A percentile compares a stretch with the other conserved stretches of the same genome.
phyloP scores from a whole-genome alignment of 1,140 invertebrate genomes.

The Temnothorax curvispinosus region DNA sequence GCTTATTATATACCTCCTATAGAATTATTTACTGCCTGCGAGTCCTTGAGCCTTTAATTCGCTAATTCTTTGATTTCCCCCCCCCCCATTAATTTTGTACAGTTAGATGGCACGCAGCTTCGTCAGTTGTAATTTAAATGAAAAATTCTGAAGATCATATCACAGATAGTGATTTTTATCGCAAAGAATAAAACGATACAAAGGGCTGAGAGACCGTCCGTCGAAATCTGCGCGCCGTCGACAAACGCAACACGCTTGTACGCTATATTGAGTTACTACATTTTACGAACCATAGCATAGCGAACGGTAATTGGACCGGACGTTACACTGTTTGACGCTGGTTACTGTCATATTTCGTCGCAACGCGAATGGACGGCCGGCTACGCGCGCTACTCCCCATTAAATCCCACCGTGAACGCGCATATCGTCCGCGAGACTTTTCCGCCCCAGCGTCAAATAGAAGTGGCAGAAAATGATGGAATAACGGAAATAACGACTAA shows the following conservation, averaged over 20 bases:
- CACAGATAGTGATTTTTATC: background rate
- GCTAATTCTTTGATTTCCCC: background rate
- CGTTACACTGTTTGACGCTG: constrained; percentile 70
- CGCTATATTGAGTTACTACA: constrained; percentile 52
- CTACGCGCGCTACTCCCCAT: constrained; percentile 45
- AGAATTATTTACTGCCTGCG: background rate
- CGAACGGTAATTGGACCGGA: constrained; percentile 57
- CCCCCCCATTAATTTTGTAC: background rate
- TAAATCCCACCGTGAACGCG: constrained; percentile 61
- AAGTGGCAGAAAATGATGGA: constrained; percentile 64
- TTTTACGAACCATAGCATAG: constrained; percentile 39
- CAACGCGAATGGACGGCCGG: constrained; percentile 47
- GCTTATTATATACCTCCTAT: background rate
- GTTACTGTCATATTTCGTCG: constrained; percentile 70
- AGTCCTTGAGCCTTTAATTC: background rate
- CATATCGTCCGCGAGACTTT: background rate
- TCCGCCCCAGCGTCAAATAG: constrained; percentile 46
- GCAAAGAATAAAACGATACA: background rate
- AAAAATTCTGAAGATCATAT: background rate
- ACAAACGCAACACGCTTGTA: constrained; percentile 36
- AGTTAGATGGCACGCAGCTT: background rate
- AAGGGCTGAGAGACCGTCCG: background rate
- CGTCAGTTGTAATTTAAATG: background rate
- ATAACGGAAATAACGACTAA: constrained; percentile 20
- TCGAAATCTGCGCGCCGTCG: constrained; percentile 26